These are phyloP conservation scores for Liodrosophila aerea DNA, from an alignment of 2,888 invertebrate genomes.

Conservation along the genomic window DNA sequence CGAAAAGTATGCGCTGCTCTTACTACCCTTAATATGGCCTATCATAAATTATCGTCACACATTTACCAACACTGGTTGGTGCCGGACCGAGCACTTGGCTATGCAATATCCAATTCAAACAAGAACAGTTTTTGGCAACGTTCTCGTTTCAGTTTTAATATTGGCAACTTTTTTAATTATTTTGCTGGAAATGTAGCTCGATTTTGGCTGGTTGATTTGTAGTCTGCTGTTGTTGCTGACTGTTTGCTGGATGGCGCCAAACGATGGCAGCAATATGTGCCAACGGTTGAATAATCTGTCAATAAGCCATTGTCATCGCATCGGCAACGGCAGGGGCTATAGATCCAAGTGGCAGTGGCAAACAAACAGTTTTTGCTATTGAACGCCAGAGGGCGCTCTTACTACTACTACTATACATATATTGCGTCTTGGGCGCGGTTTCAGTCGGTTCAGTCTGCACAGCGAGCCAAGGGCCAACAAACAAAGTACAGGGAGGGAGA, in stretches of 20 bases:
- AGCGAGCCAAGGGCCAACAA: slow-evolving; percentile 51
- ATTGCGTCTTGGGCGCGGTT: slow-evolving; percentile 72
- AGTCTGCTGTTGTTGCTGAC: slow-evolving; percentile 28
- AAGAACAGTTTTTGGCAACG: slow-evolving; percentile 50
- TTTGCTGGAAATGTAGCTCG: slow-evolving; percentile 74
- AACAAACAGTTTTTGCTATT: slow-evolving; percentile 75
- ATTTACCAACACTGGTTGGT: neutral
- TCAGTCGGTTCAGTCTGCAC: slow-evolving; percentile 38
- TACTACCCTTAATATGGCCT: too few relatives aligned
- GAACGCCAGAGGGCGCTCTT: slow-evolving; percentile 48
- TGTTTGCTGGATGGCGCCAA: slow-evolving; percentile 57
- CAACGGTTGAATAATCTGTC: slow-evolving; percentile 78
- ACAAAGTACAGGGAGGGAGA: slow-evolving; percentile 15
- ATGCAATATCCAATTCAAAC: too few relatives aligned
- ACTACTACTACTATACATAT: slow-evolving; percentile 51
- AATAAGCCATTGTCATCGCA: slow-evolving; percentile 78
- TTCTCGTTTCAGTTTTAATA: slow-evolving; percentile 73
- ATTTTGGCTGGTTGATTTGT: slow-evolving; percentile 68
- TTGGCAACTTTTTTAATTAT: slow-evolving; percentile 81
- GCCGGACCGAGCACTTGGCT: neutral
- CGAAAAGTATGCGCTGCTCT: too few relatives aligned
- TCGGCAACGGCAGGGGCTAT: slow-evolving; percentile 34
- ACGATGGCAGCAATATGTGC: slow-evolving; percentile 78
- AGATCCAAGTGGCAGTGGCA: slow-evolving; percentile 17
- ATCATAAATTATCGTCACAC: too few relatives aligned